A percentile compares a stretch with the other conserved stretches of the same genome.
Conservation (phyloP, 2,888 invertebrate species). For the Lasioglossum leucozonium region DNA sequence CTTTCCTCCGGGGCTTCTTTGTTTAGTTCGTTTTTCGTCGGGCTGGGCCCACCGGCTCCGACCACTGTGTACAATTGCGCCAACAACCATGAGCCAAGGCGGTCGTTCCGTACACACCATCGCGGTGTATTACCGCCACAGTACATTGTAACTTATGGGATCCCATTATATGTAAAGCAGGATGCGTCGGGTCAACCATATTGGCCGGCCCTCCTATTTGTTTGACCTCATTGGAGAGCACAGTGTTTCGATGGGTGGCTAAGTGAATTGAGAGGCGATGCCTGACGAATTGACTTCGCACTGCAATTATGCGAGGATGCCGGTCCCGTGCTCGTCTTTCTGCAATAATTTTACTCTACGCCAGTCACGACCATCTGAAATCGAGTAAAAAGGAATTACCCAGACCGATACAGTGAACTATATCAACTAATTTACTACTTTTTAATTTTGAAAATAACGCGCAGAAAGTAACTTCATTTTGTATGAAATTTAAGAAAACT, state of each 20-base stretch:
- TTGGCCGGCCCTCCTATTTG: slow-evolving; percentile 46
- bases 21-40: slow-evolving; percentile 6
- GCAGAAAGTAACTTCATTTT: background rate
- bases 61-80: slow-evolving; percentile 56
- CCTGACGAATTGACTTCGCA: background rate
- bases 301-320: background rate
- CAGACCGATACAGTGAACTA: background rate
- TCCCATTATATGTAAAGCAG: slow-evolving; percentile 74
- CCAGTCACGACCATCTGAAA: background rate
- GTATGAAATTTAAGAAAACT: background rate
- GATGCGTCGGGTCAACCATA: slow-evolving; percentile 63
- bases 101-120: slow-evolving; percentile 46
- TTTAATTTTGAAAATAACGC: background rate
- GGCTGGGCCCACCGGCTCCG: slow-evolving; percentile 18
- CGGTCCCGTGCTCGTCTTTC: background rate
- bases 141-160: slow-evolving; percentile 70
- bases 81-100: slow-evolving; percentile 52
- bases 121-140: slow-evolving; percentile 64
- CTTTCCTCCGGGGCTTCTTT: background rate
- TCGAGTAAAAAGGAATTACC: background rate
- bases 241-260: slow-evolving; percentile 8
- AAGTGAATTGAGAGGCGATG: slow-evolving; percentile 24
- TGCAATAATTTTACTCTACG: background rate
- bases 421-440: background rate
- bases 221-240: slow-evolving; percentile 42